Base-by-base conservation (phyloP, 2,888 invertebrate genomes). In the Hirtodrosophila confusa region DNA sequence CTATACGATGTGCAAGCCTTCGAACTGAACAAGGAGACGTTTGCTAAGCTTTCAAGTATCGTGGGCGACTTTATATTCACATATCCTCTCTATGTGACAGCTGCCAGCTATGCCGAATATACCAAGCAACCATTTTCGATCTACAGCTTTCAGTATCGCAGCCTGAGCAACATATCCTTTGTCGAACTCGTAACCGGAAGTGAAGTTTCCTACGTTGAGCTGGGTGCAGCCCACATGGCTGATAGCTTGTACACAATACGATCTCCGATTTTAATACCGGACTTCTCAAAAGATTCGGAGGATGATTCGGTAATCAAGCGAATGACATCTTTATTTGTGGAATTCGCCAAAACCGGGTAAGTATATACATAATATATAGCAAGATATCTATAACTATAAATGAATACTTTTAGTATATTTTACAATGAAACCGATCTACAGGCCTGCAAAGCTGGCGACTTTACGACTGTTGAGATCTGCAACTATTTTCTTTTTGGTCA, bases 181-280 rank as follows among this genome's bases (percentile, higher is more conserved):
- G 88, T 91, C 0, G 66, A 84, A 10, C 10, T 91, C 0, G 91
- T 60, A 8, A 37, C 54, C 3, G 60, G 47, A 0, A 64, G 62
- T 9, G 7, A 31, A 4, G 33, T 43, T 0, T 69, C 49, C 12
- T 36, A 56, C 0, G 78, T 67, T 3, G 63, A 86, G 8, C 76
- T 86, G 44, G 88, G 89, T 7, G 90, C 91, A 1, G 88, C 90
- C 2, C 93, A 93, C 74, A 91, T 92, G 70, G 93, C 93, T 76
- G 93, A 93, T 74, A 82, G 92, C 7, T 68, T 93, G n/a, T 93
- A 93, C 65, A 84, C 92, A 5, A 92, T 93, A 63, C 88, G 89
- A 39, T 88, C 91, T 23, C 90, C 92, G 0, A 7, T 91, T 1
- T 89, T 92, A 50, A 76, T 87, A 86, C 63, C 80, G 2, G 85